A percentile compares a stretch with the other conserved stretches of the same genome.
Evolutionary conservation across 2,888 invertebrate species (phyloP).

Genomic region (Rhimphoctona megacephalus): DNA sequence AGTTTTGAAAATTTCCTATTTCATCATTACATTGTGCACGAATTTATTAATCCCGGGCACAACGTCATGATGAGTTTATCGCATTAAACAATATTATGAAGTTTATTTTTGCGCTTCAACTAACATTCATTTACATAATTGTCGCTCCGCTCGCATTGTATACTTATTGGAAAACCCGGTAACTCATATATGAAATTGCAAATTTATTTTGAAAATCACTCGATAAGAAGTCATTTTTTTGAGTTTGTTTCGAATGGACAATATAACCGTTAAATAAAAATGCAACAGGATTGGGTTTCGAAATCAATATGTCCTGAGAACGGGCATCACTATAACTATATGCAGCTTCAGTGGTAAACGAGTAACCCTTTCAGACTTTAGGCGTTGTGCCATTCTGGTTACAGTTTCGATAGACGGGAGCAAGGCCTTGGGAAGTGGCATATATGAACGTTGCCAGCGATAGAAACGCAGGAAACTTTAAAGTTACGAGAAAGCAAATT

Average conservation of each 20-base stretch:
- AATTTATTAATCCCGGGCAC: neutral
- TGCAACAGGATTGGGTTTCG: neutral
- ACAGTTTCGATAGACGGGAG: neutral
- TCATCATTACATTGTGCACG: neutral
- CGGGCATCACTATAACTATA: neutral
- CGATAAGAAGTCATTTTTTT: neutral
- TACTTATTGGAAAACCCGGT: neutral
- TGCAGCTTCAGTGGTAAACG: neutral
- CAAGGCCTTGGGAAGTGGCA: neutral
- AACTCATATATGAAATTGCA: neutral
- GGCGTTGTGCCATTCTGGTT: neutral
- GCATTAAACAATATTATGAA: neutral
- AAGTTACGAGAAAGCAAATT: neutral
- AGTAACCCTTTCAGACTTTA: neutral
- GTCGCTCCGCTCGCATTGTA: neutral
- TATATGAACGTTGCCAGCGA: neutral
- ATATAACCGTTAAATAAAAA: neutral
- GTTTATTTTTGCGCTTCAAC: neutral
- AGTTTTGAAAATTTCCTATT: neutral
- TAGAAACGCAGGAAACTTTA: conserved; percentile 31
- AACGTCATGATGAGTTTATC: neutral
- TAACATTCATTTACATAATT: neutral
- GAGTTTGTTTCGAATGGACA: neutral
- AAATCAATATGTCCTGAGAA: neutral
- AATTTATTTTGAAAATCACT: neutral